Conservation (phyloP, 1,140 invertebrate genomes). For the Orchestia grillus region DNA sequence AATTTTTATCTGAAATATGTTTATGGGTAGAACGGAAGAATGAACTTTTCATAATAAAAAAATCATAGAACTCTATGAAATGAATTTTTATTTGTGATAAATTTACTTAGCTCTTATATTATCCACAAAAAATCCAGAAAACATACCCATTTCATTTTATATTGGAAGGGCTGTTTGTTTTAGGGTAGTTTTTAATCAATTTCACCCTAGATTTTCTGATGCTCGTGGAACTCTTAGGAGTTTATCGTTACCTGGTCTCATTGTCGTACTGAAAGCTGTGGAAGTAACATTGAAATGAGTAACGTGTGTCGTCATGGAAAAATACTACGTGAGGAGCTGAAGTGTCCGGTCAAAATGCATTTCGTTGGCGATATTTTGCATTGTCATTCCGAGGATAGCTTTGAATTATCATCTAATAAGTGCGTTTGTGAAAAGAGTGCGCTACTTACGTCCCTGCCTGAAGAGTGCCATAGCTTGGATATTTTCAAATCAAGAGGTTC, state of each 20-base stretch:
- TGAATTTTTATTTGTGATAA: too few relatives aligned
- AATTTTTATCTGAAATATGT: neutral
- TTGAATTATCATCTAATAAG: neutral
- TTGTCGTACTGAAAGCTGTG: neutral
- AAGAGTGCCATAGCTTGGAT: neutral
- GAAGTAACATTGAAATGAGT: neutral
- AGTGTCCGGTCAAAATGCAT: neutral
- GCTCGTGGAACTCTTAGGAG: neutral
- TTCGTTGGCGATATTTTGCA: neutral
- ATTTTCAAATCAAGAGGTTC: neutral
- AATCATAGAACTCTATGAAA: too few relatives aligned
- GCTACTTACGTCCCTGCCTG: neutral
- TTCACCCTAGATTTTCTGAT: neutral
- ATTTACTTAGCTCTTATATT: too few relatives aligned
- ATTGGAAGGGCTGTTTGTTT: neutral
- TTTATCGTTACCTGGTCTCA: neutral
- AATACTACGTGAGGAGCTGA: neutral
- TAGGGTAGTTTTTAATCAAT: neutral
- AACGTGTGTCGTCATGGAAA: neutral
- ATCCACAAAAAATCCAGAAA: too few relatives aligned
- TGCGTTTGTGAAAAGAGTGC: neutral
- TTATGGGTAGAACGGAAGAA: neutral
- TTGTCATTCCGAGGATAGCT: neutral
- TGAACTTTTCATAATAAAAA: neutral
- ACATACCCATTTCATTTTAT: too few relatives aligned